A percentile compares a stretch with the other conserved stretches of the same genome.
Conservation (phyloP, 2,797 vertebrate species). For the Iguana delicatissima region DNA sequence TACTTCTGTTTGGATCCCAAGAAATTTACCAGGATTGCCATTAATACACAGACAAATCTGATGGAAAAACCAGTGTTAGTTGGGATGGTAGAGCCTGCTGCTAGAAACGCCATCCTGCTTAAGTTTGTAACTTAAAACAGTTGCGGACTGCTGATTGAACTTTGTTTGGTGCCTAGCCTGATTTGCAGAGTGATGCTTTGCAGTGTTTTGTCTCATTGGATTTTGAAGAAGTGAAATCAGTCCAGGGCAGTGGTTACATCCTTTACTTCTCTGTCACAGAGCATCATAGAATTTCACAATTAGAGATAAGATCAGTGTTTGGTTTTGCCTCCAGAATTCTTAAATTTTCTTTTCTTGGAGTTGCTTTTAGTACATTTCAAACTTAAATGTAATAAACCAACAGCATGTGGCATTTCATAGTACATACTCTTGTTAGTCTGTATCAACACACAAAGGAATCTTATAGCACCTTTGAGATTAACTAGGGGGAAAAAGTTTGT, state of each 20-base stretch:
- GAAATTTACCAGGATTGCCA: neutral
- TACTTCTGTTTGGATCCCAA: neutral
- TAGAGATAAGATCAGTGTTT: neutral
- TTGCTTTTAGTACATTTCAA: neutral
- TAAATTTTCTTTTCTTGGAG: neutral
- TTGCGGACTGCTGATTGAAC: neutral
- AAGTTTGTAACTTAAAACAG: neutral
- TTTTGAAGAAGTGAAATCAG: constrained; percentile 13
- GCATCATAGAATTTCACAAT: neutral
- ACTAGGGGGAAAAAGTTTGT: too few species aligned
- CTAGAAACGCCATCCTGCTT: neutral
- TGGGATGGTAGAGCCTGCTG: neutral
- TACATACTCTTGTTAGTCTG: neutral
- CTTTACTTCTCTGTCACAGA: neutral
- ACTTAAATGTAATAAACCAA: neutral
- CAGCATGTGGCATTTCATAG: neutral
- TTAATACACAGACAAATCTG: neutral
- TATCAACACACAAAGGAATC: too few species aligned
- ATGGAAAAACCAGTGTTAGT: neutral
- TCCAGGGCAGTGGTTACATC: neutral
- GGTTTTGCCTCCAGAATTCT: neutral
- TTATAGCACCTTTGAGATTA: too few species aligned
- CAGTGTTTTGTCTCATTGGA: neutral
- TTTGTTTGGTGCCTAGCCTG: neutral
- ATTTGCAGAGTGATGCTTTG: neutral